A percentile compares a stretch with the other conserved stretches of the same genome.
These are phyloP conservation scores for Alentia gelatinosa DNA, from an alignment of 2,888 invertebrate genomes.

Conservation along the genomic window DNA sequence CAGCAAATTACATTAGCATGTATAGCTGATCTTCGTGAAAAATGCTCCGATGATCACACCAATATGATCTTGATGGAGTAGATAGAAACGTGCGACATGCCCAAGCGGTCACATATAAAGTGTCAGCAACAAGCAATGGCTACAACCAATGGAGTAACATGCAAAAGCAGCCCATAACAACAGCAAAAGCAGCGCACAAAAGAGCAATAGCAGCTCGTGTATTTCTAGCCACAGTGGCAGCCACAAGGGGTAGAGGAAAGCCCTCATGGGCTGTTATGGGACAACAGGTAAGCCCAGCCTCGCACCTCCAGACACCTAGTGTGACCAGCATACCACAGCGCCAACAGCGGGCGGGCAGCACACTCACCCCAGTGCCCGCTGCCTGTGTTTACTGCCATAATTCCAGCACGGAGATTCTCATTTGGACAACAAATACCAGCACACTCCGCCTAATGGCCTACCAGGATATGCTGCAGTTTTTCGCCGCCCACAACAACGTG, in stretches of 20 bases:
- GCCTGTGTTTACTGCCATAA: constrained; percentile 15
- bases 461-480: constrained; percentile 6
- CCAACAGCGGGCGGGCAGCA: neutral
- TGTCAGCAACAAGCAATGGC: neutral
- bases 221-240: neutral
- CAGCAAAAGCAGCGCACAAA: neutral
- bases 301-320: neutral
- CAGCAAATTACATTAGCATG: too few species aligned
- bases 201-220: neutral
- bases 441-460: constrained; percentile 3
- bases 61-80: too few species aligned
- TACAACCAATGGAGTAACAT: neutral
- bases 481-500: neutral
- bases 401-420: neutral
- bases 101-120: too few species aligned
- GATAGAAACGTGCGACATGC: too few species aligned
- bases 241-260: neutral
- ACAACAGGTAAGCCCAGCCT: constrained; percentile 3
- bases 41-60: too few species aligned
- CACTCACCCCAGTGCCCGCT: neutral
- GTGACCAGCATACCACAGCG: neutral
- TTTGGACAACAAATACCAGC: constrained; percentile 29
- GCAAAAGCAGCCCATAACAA: neutral
- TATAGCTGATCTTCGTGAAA: too few species aligned
- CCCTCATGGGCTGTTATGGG: neutral